phyloP scores from a whole-genome alignment of 2,888 invertebrate species.

The Catocala sponsa region DNA sequence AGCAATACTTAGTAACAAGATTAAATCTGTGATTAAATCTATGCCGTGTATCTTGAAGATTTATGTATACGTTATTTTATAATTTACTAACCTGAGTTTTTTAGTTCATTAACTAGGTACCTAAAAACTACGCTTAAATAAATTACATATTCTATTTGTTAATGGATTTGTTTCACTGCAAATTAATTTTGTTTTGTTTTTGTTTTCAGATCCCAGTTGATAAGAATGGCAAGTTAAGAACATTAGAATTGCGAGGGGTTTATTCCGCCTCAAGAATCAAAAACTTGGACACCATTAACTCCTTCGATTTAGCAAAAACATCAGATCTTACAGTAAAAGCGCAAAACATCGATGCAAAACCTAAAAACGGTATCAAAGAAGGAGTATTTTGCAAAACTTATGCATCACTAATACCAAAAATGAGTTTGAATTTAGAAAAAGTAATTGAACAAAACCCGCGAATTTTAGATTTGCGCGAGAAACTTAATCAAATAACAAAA shows the following conservation, averaged over 20 bases:
- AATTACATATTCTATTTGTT: too few species aligned
- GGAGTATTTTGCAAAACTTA: constrained; percentile 73
- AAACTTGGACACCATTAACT: constrained; percentile 61
- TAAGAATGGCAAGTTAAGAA: constrained; percentile 80
- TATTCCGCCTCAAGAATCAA: constrained; percentile 74
- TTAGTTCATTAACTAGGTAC: too few species aligned
- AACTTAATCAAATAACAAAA: constrained; percentile 80
- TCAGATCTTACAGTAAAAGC: constrained; percentile 59
- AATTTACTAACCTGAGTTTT: too few species aligned
- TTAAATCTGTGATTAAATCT: too few species aligned
- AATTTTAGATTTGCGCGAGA: constrained; percentile 81
- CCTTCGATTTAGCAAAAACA: constrained; percentile 61
- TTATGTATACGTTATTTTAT: too few species aligned
- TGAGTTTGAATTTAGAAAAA: constrained; percentile 79
- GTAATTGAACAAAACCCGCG: constrained; percentile 80
- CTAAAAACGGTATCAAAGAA: constrained; percentile 69
- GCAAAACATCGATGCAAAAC: constrained; percentile 60
- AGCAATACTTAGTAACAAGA: too few species aligned
- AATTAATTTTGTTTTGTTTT: constrained; percentile 40
- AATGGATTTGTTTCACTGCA: not conserved
- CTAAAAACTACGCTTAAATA: too few species aligned
- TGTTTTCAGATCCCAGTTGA: constrained; percentile 82
- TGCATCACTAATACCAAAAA: constrained; percentile 81
- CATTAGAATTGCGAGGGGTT: constrained; percentile 73
- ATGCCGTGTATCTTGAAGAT: too few species aligned